Evolutionary conservation across 2,888 invertebrate genomes (phyloP).

Genomic region (Gymnocheta viridis): DNA sequence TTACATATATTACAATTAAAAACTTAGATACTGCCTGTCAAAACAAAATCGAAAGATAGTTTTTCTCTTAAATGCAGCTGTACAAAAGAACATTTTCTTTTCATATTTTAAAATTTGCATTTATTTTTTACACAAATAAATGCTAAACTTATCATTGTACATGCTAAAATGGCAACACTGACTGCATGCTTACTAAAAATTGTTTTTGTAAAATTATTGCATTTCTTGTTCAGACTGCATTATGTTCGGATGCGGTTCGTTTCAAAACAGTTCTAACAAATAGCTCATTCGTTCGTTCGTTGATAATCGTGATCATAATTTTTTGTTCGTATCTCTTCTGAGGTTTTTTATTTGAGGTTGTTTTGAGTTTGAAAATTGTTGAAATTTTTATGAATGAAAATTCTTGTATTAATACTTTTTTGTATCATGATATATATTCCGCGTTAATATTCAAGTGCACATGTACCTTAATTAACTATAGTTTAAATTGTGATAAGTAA

Average conservation of each 20-base stretch:
- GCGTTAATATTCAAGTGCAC: background rate
- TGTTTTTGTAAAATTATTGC: slow-evolving; percentile 7
- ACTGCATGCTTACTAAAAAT: background rate
- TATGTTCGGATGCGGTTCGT: slow-evolving; percentile 3
- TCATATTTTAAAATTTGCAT: too few species aligned
- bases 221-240: slow-evolving; percentile 11
- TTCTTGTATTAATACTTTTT: slow-evolving; percentile 38
- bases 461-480: background rate
- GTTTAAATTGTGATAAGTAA: background rate
- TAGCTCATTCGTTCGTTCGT: slow-evolving; percentile 12
- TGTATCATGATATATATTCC: slow-evolving; percentile 58
- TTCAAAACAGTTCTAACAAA: slow-evolving; percentile 15
- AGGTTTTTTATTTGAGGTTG: slow-evolving; percentile 3
- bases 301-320: background rate
- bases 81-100: too few species aligned
- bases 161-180: background rate
- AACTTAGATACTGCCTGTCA: too few species aligned
- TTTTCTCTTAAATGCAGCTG: too few species aligned
- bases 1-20: too few species aligned
- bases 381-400: slow-evolving; percentile 67
- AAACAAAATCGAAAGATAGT: too few species aligned
- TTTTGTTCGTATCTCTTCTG: background rate
- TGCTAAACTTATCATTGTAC: too few species aligned
- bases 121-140: too few species aligned
- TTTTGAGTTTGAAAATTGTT: slow-evolving; percentile 5